Conservation (phyloP, 1,140 invertebrate genomes). For the Drosophila persimilis region DNA sequence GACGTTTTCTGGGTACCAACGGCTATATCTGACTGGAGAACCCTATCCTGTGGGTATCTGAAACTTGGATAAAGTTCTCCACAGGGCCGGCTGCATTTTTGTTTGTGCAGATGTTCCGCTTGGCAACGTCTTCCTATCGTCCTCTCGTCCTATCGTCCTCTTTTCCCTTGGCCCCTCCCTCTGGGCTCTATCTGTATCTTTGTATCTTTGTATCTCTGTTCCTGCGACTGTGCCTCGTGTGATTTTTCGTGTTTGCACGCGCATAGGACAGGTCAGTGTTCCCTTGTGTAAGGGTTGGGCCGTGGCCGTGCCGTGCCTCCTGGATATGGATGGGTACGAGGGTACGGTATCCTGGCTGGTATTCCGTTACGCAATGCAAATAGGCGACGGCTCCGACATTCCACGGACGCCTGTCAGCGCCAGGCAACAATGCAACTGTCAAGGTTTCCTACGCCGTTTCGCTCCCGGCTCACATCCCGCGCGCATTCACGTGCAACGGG, state of each 20-base stretch:
- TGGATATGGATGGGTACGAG: slow-evolving; percentile 33
- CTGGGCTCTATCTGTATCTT: slow-evolving; percentile 22
- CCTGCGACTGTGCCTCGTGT: slow-evolving; percentile 16
- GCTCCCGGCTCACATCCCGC: not conserved
- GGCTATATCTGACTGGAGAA: too few species aligned
- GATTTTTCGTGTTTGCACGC: slow-evolving; percentile 39
- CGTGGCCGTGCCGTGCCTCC: too few species aligned
- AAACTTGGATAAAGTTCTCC: slow-evolving; percentile 19
- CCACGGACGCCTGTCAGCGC: slow-evolving; percentile 36
- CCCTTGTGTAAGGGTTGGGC: slow-evolving; percentile 18
- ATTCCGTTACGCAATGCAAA: slow-evolving; percentile 78
- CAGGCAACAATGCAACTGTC: slow-evolving; percentile 74
- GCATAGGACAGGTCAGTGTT: slow-evolving; percentile 71
- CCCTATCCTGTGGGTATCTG: too few species aligned
- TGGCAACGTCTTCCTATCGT: too few species aligned
- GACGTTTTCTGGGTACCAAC: too few species aligned
- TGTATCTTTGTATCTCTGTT: not conserved
- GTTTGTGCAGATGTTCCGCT: slow-evolving; percentile 69
- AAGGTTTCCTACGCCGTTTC: slow-evolving; percentile 54
- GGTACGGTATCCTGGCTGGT: slow-evolving; percentile 13
- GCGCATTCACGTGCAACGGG: slow-evolving; percentile 41
- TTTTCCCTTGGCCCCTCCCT: too few species aligned
- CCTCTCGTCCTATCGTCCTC: too few species aligned
- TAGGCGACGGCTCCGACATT: slow-evolving; percentile 33
- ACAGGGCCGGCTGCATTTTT: slow-evolving; percentile 52